Base-by-base conservation (phyloP, 1,140 invertebrate species). In the Leptinotarsa lineolata region DNA sequence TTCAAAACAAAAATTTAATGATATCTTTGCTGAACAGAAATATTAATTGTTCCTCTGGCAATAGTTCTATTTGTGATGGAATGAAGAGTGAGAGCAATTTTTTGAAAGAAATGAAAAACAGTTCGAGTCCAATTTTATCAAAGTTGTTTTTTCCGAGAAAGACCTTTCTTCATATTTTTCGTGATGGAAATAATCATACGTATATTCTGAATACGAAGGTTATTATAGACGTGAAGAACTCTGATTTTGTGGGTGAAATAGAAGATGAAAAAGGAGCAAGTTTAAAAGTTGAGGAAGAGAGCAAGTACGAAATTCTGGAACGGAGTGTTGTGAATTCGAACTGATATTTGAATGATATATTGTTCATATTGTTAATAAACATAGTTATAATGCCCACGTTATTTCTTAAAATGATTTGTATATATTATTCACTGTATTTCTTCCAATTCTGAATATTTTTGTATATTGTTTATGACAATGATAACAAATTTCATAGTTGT, bases 81-180 rank as follows among this genome's bases (percentile, higher is more conserved):
- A 12, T 63, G 13, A 13, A 22, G 61, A 5, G 13, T 4, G 8
- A 24, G 11, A 63, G 21, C 2, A 20, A 63, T 22, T 15, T 63
- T 24, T 30, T 63, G 13, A 21, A 8, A 21, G 20, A 22, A 4
- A 18, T 63, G 13, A 21, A 4, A 30, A 63, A 30, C 20, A 63
- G 20, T 5, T 63, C 61, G 15, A 63, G 61, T 63, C 61, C 61
- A 24, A 22, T 20, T 30, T 20, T 63, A 20, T 16, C 24, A 6
- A 63, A 63, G 8, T 12, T 63, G 61, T 63, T 63, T 30, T 63
- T 63, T 63, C 61, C 61, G 24, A 63, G 20, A 13, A 30, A 63
- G 13, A 63, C 61, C 3, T 63, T 63, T 24, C 11, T 63, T 63
- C 20, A 63, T 2, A 18, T 63, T 63, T 63, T 63, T 63, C 61